These are phyloP conservation scores for Pholis gunnellus DNA, from an alignment of 2,113 vertebrate genomes.

Conservation along the genomic window DNA sequence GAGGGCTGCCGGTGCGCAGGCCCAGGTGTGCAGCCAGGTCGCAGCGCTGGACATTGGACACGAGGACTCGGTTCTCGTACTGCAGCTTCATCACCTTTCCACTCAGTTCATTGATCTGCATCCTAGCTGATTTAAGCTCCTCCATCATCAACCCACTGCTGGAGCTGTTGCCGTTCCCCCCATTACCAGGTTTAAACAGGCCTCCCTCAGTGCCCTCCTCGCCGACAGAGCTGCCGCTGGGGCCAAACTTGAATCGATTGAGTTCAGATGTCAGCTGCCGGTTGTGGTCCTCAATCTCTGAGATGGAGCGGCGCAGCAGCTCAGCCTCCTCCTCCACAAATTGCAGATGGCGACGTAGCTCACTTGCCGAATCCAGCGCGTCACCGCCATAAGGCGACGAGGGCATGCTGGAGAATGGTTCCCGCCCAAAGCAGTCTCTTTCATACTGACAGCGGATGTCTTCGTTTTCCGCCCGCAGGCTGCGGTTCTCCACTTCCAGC, in stretches of 20 bases:
- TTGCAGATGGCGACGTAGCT: slow-evolving; percentile 94
- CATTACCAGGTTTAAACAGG: slow-evolving; percentile 66
- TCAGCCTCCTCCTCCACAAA: slow-evolving; percentile 98
- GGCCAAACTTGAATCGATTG: slow-evolving; percentile 94
- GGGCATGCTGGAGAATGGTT: slow-evolving; percentile 91
- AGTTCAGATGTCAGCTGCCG: slow-evolving; percentile 93
- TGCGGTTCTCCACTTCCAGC: slow-evolving; percentile 97
- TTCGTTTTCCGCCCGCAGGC: slow-evolving; percentile 95
- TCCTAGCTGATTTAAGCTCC: slow-evolving; percentile 90
- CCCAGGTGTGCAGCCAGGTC: slow-evolving; percentile 92
- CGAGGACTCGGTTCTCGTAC: slow-evolving; percentile 94
- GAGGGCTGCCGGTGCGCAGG: slow-evolving; percentile 86
- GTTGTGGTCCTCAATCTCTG: slow-evolving; percentile 97
- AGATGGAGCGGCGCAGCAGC: slow-evolving; percentile 93
- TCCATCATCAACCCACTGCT: slow-evolving; percentile 84
- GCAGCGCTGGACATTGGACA: slow-evolving; percentile 93
- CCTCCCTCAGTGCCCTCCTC: slow-evolving; percentile 72
- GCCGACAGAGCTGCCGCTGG: slow-evolving; percentile 73
- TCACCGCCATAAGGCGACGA: slow-evolving; percentile 92
- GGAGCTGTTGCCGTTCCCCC: slow-evolving; percentile 54
- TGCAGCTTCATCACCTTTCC: slow-evolving; percentile 97
- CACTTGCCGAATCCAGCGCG: slow-evolving; percentile 88
- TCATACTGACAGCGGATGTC: slow-evolving; percentile 94
- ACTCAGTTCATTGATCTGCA: slow-evolving; percentile 94
- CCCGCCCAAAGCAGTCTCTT: slow-evolving; percentile 89